These are phyloP conservation scores for Pseudachorutes palmiensis DNA, from an alignment of 1,140 invertebrate species.

Conservation along the genomic window DNA sequence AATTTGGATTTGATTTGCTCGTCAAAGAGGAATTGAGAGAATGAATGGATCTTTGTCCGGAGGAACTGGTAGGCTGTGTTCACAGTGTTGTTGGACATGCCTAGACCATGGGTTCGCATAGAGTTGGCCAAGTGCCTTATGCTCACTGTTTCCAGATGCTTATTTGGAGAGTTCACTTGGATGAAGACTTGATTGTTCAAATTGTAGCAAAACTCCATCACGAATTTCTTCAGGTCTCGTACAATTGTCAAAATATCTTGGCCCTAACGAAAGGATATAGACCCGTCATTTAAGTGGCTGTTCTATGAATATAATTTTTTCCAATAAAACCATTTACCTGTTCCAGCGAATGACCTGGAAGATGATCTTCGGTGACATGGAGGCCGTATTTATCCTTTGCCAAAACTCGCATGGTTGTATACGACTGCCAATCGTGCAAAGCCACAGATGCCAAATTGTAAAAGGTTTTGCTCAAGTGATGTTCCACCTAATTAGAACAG, in stretches of 20 bases:
- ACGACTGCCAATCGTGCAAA: slow-evolving; percentile 94
- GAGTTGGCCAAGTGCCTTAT: slow-evolving; percentile 95
- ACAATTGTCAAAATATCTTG: slow-evolving; percentile 97
- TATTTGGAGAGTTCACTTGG: slow-evolving; percentile 82
- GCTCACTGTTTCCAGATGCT: slow-evolving; percentile 91
- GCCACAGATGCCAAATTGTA: slow-evolving; percentile 97
- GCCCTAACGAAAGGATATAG: slow-evolving; percentile 51
- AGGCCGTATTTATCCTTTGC: slow-evolving; percentile 78
- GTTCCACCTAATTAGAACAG: slow-evolving; percentile 54
- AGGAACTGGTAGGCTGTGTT: slow-evolving; percentile 97
- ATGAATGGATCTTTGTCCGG: slow-evolving; percentile 83
- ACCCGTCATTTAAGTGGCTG: not conserved
- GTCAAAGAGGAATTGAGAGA: slow-evolving; percentile 96
- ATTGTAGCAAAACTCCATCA: slow-evolving; percentile 89
- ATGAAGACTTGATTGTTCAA: slow-evolving; percentile 96
- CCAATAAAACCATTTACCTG: slow-evolving; percentile 50
- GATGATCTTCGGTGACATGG: slow-evolving; percentile 73
- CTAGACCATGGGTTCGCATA: slow-evolving; percentile 92
- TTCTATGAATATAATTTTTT: not conserved
- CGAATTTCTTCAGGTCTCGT: slow-evolving; percentile 93
- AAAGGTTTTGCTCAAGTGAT: slow-evolving; percentile 89
- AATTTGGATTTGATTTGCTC: slow-evolving; percentile 95
- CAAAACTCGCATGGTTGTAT: slow-evolving; percentile 89
- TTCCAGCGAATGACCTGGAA: slow-evolving; percentile 93
- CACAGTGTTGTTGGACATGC: slow-evolving; percentile 57